Evolutionary conservation across 2,888 invertebrate species (phyloP), one percentile per base, ranked within the genome.

Genomic region (Zele albiditarsus): DNA sequence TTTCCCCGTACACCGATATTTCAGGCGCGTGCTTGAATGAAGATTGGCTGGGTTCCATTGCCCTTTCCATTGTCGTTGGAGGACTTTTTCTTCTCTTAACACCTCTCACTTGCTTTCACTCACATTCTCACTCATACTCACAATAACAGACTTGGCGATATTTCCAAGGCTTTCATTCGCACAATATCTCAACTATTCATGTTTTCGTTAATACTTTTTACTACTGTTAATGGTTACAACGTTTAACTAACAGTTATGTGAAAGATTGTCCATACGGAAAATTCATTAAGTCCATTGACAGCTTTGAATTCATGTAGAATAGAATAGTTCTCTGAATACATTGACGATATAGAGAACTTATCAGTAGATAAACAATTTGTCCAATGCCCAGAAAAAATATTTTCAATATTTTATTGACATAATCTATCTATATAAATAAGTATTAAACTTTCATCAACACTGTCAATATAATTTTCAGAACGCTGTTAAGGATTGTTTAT

Each of bases 1-100:
- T 87, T 86, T 86, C 85, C 86, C 86, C 84, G 82, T 84, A 78
- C 86, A 83, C 84, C 84, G 83, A 86, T 87, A 87, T 86, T 86
- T 87, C 85, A 86, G 84, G 86, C 85, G 84, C 86, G 86, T 86
- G 87, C 84, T 84, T 80, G 80, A 80, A 73, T 82, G 80, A 84
- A 85, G 86, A 87, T 87, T 87, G 86, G 83, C 84, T 83, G 77
- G 80, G 82, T 82, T 79, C 78, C 77, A 71, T 68, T 73, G 63
- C 70, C 71, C 74, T 49, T 77, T 74, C 71, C 68, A 23, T 67
- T 69, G 65, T 73, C 74, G 27, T 69, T 49, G 42, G 60, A 46
- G 28, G 46, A 65, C 72, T 53, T 67, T 57, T 75, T 65, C 67
- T 77, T 58, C 42, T 76, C 71, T 58, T 76, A 38, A 65, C 70